Base-by-base conservation (phyloP, 1,140 invertebrate genomes). In the Drosophila navojoa region DNA sequence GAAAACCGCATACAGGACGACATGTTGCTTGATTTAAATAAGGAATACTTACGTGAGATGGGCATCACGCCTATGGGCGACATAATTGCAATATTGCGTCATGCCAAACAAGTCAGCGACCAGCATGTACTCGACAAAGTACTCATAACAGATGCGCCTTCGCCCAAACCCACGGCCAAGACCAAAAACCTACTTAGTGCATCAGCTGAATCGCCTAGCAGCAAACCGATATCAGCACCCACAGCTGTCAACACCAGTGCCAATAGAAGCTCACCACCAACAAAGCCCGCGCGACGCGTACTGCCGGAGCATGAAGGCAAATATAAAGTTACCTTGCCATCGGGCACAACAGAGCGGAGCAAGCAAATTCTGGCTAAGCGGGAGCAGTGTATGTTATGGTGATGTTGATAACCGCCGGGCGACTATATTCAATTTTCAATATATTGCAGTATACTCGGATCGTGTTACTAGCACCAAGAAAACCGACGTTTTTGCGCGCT, bases 1-100 rank as follows among this genome's bases (percentile, higher is more conserved):
- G 96, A 97, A 77, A 96, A 97, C 91, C 93, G 96, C 55, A 97
- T 97, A 35, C 94, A 95, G 81, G 94, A 94, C 77, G 95, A 96
- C 79, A 97, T 97, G 96, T 87, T 97, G 22, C 87, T 95, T 49
- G 96, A 97, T 90, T 92, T 97, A 2, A 96, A 95, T 70, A 97
- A 97, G 90, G 96, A 97, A 84, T 96, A 96, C 85, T 92, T 97
- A 6, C 94, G 94, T 69, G 96, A 97, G 79, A 97, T 97, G 96
- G 96, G 96, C 1, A 96, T 97, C 5, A 94, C 94, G 1, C 93
- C 95, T 15, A 96, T 97, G 94, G 97, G 96, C 13, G 96, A 97
- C 92, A 94, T 97, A 52, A 97, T 97, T 85, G 95, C 96, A 11
- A 97, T 97, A 76, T 92, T 97, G 70, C 86, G 96, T 66, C 96